Base-by-base conservation (phyloP, 2,888 invertebrate species). In the Clepsis dumicolana region DNA sequence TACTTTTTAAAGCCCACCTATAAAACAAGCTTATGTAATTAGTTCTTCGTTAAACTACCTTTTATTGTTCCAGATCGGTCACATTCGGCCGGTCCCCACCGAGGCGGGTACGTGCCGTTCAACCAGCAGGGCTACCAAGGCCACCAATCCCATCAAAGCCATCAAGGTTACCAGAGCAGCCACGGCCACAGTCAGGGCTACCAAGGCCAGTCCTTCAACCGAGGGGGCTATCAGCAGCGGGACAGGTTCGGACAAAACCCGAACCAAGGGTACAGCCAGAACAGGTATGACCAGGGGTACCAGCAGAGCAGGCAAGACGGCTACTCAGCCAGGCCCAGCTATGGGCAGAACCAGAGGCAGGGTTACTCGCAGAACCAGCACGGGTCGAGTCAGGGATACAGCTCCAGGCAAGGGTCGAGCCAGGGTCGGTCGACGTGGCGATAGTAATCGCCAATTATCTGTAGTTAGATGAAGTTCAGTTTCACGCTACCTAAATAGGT, bases 21-120 rank as follows among this genome's bases (percentile, higher is more conserved):
- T n/a, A n/a, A n/a, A n/a, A n/a, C n/a, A 10, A 35, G 12, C 7
- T 10, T 7, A 29, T 7, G 27, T 7, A 29, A 29, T 29, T 7
- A 29, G 8, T 7, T 29, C 5, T 5, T 29, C 8, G 29, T 38
- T 38, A 38, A n/a, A n/a, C n/a, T 38, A 38, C 4, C 3, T 4
- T 52, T 14, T 62, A 21, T 90, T 91, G 87, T 89, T 87, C 0
- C 88, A 93, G 93, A 83, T 78, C 90, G 89, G 0, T 88, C 90
- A 12, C 85, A 88, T 0, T 86, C 89, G 0, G 89, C 74, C 74
- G 92, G 93, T 0, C 93, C 93, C 0, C 81, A 84, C 16, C 86
- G 91, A 12, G 80, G 88, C 44, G 90, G 90, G 29, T 93, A 91
- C 79, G 83, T 86, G 12, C 82, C 87, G 0, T 74, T 70, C 62